These are phyloP conservation scores for Palythoa grandiflora DNA, from an alignment of 92 coral and sea anemone species.

Conservation along the genomic window DNA sequence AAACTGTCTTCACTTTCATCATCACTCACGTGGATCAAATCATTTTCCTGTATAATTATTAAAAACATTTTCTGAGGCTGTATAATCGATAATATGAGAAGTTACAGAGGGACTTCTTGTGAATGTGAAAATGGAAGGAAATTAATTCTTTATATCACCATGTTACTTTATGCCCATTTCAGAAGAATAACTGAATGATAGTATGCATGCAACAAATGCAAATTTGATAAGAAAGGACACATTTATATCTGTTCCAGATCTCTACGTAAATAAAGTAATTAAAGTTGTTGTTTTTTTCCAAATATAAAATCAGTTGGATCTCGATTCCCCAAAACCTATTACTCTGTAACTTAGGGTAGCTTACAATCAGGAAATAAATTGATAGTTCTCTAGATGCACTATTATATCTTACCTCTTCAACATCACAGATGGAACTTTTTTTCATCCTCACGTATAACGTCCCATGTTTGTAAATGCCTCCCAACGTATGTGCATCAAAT, in stretches of 20 bases:
- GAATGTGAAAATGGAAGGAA: no score
- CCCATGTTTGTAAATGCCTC: neutral
- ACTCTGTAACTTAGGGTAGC: neutral
- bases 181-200: no score
- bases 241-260: neutral
- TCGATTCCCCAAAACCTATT: neutral
- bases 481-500: slow-evolving; percentile 36
- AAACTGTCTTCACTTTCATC: no score
- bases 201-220: neutral
- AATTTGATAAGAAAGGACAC: neutral
- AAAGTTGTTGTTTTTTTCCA: neutral
- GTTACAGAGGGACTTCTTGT: no score
- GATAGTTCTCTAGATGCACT: neutral
- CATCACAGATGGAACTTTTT: neutral
- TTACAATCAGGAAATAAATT: neutral
- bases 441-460: neutral
- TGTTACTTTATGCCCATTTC: no score
- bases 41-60: no score
- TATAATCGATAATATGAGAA: no score
- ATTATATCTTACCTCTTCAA: neutral
- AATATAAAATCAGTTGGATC: neutral
- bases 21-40: no score
- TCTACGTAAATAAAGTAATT: neutral
- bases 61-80: no score
- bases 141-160: no score